A percentile compares a stretch with the other conserved stretches of the same genome.
These are phyloP conservation scores for Lagodon rhomboides DNA, from an alignment of 2,797 vertebrate species.

Conservation along the genomic window DNA sequence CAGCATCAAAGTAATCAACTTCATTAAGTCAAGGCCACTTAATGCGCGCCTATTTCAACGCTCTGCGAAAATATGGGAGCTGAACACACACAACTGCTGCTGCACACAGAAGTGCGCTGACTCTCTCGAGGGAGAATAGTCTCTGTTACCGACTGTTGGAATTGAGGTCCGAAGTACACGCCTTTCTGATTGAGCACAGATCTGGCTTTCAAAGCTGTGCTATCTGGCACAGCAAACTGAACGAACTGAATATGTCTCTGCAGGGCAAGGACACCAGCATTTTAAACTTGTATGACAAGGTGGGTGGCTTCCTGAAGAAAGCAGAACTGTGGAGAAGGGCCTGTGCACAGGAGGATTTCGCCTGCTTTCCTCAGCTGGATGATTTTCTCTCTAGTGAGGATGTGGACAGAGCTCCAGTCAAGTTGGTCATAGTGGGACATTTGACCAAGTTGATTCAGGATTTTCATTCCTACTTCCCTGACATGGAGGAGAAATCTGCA, in stretches of 20 bases:
- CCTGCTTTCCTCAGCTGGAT: too few relatives aligned
- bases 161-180: constrained; percentile 1
- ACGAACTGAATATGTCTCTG: constrained; percentile 7
- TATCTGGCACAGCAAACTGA: constrained; percentile 12
- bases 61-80: constrained; percentile 17
- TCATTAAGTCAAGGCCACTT: constrained; percentile 15
- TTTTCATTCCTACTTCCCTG: too few relatives aligned
- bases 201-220: constrained; percentile 15
- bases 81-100: constrained; percentile 19
- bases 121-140: constrained; percentile 22
- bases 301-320: too few relatives aligned
- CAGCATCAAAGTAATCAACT: constrained; percentile 22
- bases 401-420: not conserved
- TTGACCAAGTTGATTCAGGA: too few relatives aligned
- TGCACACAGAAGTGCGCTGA: constrained; percentile 24
- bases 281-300: too few relatives aligned
- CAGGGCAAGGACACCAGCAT: not conserved
- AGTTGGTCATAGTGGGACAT: too few relatives aligned
- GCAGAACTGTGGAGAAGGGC: too few relatives aligned
- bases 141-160: constrained; percentile 14
- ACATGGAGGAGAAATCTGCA: too few relatives aligned
- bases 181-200: constrained; percentile 17
- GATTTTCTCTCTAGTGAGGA: too few relatives aligned
- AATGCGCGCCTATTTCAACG: too few relatives aligned
- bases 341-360: too few relatives aligned